Percentiles rank a stretch among this genome's conserved stretches.
Conservation (phyloP, 2,888 invertebrate genomes). For the Lomographa bimaculata region DNA sequence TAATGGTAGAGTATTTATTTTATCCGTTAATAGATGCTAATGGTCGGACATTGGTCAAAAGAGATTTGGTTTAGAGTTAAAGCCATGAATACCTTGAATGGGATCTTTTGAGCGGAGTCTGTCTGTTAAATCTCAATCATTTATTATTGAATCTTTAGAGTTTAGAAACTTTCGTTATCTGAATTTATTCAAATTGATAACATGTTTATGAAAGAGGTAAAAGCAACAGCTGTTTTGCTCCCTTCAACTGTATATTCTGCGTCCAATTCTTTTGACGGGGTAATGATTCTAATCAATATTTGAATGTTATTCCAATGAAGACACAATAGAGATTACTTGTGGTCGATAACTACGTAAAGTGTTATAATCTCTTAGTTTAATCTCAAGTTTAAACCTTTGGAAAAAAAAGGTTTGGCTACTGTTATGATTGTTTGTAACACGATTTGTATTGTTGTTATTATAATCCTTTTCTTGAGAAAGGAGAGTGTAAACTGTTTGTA, state of each 20-base stretch:
- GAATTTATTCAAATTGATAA: constrained; percentile 21
- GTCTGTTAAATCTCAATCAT: constrained; percentile 32
- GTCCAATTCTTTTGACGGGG: constrained; percentile 7
- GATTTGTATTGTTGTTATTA: constrained; percentile 64
- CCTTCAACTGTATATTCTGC: constrained; percentile 22
- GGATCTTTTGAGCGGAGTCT: constrained; percentile 31
- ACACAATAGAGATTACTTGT: constrained; percentile 58
- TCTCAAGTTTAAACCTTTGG: constrained; percentile 50
- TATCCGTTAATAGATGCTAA: constrained; percentile 66
- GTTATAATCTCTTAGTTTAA: constrained; percentile 58
- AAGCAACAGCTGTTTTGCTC: constrained; percentile 28
- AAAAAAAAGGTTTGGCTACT: constrained; percentile 60
- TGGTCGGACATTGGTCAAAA: constrained; percentile 78
- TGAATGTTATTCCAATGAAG: constrained; percentile 34
- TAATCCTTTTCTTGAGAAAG: constrained; percentile 65
- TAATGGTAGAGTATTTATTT: constrained; percentile 69
- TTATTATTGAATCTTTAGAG: constrained; percentile 27
- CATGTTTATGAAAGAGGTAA: constrained; percentile 15
- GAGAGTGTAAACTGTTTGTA: constrained; percentile 43
- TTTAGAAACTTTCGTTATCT: constrained; percentile 27
- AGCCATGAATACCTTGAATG: constrained; percentile 40
- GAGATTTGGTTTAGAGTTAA: constrained; percentile 46
- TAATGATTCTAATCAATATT: constrained; percentile 46
- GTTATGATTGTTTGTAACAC: constrained; percentile 66
- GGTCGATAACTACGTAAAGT: constrained; percentile 59